Conservation (phyloP, 2,888 invertebrate species). For the Vannuccia rotundouncinata region DNA sequence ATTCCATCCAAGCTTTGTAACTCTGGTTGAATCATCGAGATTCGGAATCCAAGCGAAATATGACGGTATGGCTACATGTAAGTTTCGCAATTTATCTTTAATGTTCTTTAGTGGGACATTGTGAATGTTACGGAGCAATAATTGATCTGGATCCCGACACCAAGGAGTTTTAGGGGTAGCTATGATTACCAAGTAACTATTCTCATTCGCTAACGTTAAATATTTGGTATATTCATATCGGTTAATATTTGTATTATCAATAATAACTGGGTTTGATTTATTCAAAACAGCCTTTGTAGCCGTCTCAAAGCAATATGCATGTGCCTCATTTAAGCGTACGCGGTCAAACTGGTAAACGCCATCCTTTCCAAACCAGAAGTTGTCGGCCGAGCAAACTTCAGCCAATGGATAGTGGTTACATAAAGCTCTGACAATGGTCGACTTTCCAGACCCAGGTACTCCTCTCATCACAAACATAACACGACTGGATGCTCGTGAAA, state of each 20-base stretch:
- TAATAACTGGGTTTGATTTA: not conserved
- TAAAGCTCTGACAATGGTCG: slow-evolving; percentile 48
- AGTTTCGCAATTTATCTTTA: slow-evolving; percentile 15
- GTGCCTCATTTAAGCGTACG: slow-evolving; percentile 48
- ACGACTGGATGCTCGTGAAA: slow-evolving; percentile 42
- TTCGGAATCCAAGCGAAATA: not conserved
- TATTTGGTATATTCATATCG: not conserved
- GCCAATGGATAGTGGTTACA: slow-evolving; percentile 44
- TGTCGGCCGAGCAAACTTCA: slow-evolving; percentile 53
- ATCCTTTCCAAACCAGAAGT: slow-evolving; percentile 46
- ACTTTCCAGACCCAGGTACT: slow-evolving; percentile 56
- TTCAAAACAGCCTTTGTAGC: not conserved
- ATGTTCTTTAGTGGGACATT: not conserved
- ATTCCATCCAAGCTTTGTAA: not conserved
- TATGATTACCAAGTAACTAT: not conserved
- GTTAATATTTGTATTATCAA: not conserved
- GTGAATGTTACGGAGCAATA: not conserved
- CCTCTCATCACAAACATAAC: slow-evolving; percentile 56
- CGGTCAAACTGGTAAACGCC: slow-evolving; percentile 47
- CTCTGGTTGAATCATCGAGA: not conserved
- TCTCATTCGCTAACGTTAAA: not conserved
- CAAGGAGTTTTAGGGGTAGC: not conserved
- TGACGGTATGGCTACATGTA: not conserved
- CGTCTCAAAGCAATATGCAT: slow-evolving; percentile 44
- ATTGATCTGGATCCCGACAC: not conserved